Percentiles rank a stretch among this genome's conserved stretches.
phyloP scores from a whole-genome alignment of 2,113 vertebrate genomes.

The Macquaria australasica region DNA sequence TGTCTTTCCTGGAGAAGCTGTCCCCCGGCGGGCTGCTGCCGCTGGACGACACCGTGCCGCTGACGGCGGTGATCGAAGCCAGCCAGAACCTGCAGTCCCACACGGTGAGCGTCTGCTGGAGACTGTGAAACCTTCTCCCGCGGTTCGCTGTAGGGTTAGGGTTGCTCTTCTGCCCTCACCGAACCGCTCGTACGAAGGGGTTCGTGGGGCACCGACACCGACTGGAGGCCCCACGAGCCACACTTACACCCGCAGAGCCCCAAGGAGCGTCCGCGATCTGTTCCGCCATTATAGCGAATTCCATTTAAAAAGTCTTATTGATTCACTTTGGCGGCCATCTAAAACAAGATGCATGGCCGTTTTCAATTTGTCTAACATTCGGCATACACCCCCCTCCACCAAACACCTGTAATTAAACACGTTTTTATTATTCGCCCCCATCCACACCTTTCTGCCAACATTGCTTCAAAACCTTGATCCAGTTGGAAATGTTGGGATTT shows the following conservation, averaged over 20 bases:
- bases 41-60: conserved; percentile 93
- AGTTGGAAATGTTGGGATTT: background rate
- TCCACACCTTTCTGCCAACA: background rate
- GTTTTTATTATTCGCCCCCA: background rate
- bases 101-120: conserved; percentile 86
- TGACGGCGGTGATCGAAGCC: conserved; percentile 92
- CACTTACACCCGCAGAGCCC: background rate
- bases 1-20: conserved; percentile 93
- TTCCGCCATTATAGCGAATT: background rate
- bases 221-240: background rate
- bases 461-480: background rate
- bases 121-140: rapidly evolving
- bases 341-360: rapidly evolving
- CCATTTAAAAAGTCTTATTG: background rate
- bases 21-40: conserved; percentile 86
- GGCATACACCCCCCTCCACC: background rate
- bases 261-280: background rate
- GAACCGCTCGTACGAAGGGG: conserved; percentile 9
- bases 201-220: background rate
- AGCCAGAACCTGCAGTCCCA: conserved; percentile 95
- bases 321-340: rapidly evolving
- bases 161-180: background rate
- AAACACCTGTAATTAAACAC: no score
- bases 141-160: rapidly evolving
- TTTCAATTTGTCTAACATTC: background rate